Base-by-base conservation (phyloP, 2,113 vertebrate genomes). In the Trematomus loennbergii region DNA sequence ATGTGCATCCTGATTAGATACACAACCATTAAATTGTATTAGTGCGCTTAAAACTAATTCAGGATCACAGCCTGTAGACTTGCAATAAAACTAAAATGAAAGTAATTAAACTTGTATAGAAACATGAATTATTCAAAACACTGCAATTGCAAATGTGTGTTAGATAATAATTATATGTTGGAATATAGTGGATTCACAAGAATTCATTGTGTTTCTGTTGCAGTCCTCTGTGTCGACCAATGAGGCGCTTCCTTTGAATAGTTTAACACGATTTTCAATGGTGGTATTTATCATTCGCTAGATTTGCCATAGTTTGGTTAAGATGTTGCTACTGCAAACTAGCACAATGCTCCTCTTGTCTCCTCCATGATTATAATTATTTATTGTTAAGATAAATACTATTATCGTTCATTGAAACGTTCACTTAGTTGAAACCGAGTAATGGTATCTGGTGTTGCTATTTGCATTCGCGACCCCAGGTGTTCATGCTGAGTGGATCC, bases 401-500 rank as follows among this genome's bases (percentile, higher is more conserved):
- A 70, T 43, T 50, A 36, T 68, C 48, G 50, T 63, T 74, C 57
- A 43, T 6, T 69, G 49, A 70, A 74, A 70, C 61, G 53, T 40
- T 64, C 50, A 78, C 52, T 71, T 69, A 87, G 22, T 82, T 57
- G 68, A 79, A 81, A 85, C 20, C 64, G 58, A 75, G 79, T 75
- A 64, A 82, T 74, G 64, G n/a, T 79, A 59, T 72, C 53, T 61
- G 18, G 5, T 72, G 7, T 40, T 40, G 63, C 55, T 76, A 50
- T 84, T 86, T 86, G 64, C 68, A 72, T 84, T 70, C 67, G 45
- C 40, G 45, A 75, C 83, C 84, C 75, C 68, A 66, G 67, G 75
- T 68, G 65, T 86, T 78, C 64, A 63, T 72, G 54, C 53, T 62
- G 61, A n/a, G 57, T 64, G 22, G 50, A 33, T 45, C 29, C 69